A percentile compares a stretch with the other conserved stretches of the same genome.
These are phyloP conservation scores for Catostylus mosaicus DNA, from an alignment of 30 jellyfish, hydroid and myxozoan genomes.

Conservation along the genomic window DNA sequence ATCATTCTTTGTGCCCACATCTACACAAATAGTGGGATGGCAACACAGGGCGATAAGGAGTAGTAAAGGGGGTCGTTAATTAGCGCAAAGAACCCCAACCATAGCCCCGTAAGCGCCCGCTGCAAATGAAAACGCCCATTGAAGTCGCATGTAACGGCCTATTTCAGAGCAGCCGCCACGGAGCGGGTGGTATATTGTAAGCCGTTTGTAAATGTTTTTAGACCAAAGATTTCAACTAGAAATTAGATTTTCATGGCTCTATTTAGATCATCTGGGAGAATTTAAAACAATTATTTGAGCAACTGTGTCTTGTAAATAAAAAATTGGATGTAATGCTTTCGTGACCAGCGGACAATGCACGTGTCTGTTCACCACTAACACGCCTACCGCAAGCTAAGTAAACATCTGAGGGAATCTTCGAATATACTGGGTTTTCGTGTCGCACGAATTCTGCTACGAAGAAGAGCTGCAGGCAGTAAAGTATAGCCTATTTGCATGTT, in stretches of 20 bases:
- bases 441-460: neutral
- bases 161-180: no score
- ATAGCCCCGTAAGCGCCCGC: no score
- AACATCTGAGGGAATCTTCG: neutral
- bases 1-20: no score
- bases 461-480: neutral
- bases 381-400: constrained; percentile 18
- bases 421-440: neutral
- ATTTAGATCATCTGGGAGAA: neutral
- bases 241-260: neutral
- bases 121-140: no score
- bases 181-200: neutral
- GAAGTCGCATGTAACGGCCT: no score
- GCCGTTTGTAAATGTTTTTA: neutral
- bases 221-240: neutral
- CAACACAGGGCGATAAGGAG: no score
- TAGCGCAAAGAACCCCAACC: no score
- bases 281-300: neutral
- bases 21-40: no score
- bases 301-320: neutral
- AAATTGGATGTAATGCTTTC: neutral
- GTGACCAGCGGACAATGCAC: constrained; percentile 22
- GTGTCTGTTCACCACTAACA: constrained; percentile 8
- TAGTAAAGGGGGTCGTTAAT: no score
- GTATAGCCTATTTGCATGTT: neutral